Conservation (phyloP, 2,888 invertebrate species). For the Zootermopsis nevadensis region DNA sequence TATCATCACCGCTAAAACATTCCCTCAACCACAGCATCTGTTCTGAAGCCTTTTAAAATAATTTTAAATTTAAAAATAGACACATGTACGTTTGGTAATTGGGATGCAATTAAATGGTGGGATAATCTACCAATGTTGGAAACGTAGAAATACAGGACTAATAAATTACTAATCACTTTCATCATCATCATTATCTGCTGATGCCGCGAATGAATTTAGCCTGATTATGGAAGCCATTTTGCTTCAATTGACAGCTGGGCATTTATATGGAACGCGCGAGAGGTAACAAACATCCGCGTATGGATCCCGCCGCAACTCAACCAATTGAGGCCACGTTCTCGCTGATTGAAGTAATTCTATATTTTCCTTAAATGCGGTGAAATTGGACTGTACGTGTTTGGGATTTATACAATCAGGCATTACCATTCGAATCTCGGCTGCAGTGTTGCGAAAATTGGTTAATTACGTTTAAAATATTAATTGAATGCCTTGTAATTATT, state of each 20-base stretch:
- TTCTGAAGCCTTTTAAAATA: constrained; percentile 36
- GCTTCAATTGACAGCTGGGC: constrained; percentile 23
- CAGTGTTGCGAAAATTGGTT: neutral
- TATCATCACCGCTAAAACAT: constrained; percentile 43
- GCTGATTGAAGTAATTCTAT: constrained; percentile 29
- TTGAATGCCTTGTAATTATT: neutral
- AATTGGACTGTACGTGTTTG: constrained; percentile 3
- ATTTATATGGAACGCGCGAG: constrained; percentile 5
- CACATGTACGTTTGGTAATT: constrained; percentile 38
- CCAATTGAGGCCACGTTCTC: neutral
- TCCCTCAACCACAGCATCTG: constrained; percentile 3
- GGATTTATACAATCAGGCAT: neutral
- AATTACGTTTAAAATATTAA: constrained; percentile 10
- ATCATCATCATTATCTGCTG: constrained; percentile 39
- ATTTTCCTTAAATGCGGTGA: constrained; percentile 24
- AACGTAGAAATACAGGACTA: constrained; percentile 27
- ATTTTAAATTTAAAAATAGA: constrained; percentile 36
- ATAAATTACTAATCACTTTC: constrained; percentile 41
- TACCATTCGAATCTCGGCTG: neutral
- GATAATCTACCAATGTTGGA: constrained; percentile 37
- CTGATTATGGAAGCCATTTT: constrained; percentile 36
- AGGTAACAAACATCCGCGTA: constrained; percentile 22
- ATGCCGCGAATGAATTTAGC: constrained; percentile 36
- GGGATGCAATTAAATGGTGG: constrained; percentile 41
- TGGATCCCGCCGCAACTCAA: too few relatives aligned